Percentiles rank a stretch among this genome's conserved stretches.
These are phyloP conservation scores for Colossoma macropomum DNA, from an alignment of 2,113 vertebrate species.

Conservation along the genomic window DNA sequence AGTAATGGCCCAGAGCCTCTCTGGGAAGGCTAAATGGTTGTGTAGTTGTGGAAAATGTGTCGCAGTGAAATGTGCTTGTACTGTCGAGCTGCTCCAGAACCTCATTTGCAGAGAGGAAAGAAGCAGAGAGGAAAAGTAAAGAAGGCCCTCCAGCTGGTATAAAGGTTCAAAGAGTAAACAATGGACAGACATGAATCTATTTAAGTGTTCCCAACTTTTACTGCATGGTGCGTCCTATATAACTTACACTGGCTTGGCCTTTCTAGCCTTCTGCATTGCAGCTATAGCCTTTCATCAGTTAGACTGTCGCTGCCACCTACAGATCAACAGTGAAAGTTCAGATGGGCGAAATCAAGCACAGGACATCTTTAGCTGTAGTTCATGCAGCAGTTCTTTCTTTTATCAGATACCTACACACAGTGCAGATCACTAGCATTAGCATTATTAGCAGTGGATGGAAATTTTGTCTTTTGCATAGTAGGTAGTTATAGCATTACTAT, in stretches of 20 bases:
- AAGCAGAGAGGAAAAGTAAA: neutral
- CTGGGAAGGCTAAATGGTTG: slow-evolving; percentile 55
- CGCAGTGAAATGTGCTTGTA: slow-evolving; percentile 9
- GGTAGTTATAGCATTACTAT: too few species aligned
- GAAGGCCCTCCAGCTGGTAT: neutral
- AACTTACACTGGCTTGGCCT: neutral
- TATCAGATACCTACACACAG: too few species aligned
- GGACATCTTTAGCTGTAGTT: neutral
- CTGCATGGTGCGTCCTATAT: neutral
- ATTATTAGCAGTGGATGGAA: too few species aligned
- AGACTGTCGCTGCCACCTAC: slow-evolving; percentile 82
- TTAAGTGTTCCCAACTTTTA: too few species aligned
- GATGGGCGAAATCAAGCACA: slow-evolving; percentile 13
- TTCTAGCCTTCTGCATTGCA: slow-evolving; percentile 10
- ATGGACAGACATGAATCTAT: neutral
- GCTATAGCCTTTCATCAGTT: slow-evolving; percentile 58
- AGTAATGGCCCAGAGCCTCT: slow-evolving; percentile 64
- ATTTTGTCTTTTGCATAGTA: too few species aligned
- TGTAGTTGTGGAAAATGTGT: slow-evolving; percentile 58
- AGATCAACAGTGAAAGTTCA: slow-evolving; percentile 75
- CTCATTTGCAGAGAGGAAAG: neutral
- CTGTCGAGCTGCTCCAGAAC: neutral
- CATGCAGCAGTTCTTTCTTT: too few species aligned
- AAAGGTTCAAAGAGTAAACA: neutral
- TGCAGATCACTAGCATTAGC: too few species aligned